Base-by-base conservation (phyloP, 2,888 invertebrate species). In the Apamea epomidion region DNA sequence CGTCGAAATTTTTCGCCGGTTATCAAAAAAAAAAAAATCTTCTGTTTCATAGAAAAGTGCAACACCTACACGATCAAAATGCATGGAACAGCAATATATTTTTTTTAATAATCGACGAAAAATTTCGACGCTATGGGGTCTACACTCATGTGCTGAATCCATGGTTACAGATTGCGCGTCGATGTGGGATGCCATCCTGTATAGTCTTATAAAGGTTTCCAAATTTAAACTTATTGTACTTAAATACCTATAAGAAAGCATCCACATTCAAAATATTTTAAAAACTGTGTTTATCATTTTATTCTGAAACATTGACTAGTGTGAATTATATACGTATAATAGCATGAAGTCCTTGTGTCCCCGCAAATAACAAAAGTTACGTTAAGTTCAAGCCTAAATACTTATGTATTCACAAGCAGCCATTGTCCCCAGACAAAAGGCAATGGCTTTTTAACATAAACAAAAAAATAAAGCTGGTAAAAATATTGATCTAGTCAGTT, bases 391-490 rank as follows among this genome's bases (percentile, higher is more conserved):
- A 37, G 16, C 14, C 25, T n/a, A 42, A 16, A 77, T 75, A 76
- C 29, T n/a, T 51, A 42, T 21, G 12, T n/a, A 42, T 2, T 74
- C 18, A 76, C 8, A 74, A 74, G 45, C 16, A 76, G 74, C 29
- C 18, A 74, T 58, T 54, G 18, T 65, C 42, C 5, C 3, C 2
- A 64, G 8, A 51, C 18, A 45, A 32, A 64, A 80, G 10, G 4
- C 32, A 72, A 51, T 0, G 1, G 21, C 12, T 64, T 78, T 14
- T 12, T 51, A 32, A 32, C 1, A 54, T 16, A 51, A 71, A 48
- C 64, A 45, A 64, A 65, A 42, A 32, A 37, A 82, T 3, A 2
- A 45, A 25, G 2, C 5, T 16, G 2, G 1, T 29, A 81, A n/a
- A 18, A 54, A 32, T 8, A 21, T n/a, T 16, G 2, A 32, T 21